Conservation (phyloP, 2,797 vertebrate species). For the Xiphorhynchus erythropygius region DNA sequence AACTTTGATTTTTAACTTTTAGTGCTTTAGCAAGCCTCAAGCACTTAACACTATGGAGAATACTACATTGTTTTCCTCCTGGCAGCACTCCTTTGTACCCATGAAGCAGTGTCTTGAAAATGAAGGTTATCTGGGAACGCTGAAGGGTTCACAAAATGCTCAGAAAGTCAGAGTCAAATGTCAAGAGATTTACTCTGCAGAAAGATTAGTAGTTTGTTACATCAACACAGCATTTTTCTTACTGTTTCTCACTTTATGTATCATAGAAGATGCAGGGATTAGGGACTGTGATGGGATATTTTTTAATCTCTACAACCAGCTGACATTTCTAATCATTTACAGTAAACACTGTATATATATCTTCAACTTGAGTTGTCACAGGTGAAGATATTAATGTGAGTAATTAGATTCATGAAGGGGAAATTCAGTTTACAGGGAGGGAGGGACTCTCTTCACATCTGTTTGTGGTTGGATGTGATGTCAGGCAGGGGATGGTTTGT, state of each 20-base stretch:
- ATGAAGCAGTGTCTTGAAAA: neutral
- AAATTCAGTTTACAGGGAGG: neutral
- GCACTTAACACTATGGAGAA: neutral
- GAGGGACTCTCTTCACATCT: neutral
- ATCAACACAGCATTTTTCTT: neutral
- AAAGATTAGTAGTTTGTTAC: neutral
- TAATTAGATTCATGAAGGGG: neutral
- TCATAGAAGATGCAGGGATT: neutral
- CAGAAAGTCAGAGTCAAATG: neutral
- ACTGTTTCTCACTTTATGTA: neutral
- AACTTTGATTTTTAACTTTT: neutral
- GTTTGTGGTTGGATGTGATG: neutral
- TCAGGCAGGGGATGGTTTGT: neutral
- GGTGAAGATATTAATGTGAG: neutral
- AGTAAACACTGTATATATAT: accelerated
- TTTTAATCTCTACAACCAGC: neutral
- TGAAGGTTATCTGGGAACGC: neutral
- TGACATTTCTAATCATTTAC: neutral
- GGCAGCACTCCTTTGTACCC: neutral
- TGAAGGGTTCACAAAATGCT: neutral
- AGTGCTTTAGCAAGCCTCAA: neutral
- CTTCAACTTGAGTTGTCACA: neutral
- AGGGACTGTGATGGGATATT: neutral
- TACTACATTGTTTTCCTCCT: neutral
- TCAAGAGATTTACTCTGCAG: neutral